A percentile compares a stretch with the other conserved stretches of the same genome.
Evolutionary conservation across 1,140 invertebrate genomes (phyloP).

Genomic region (Venturia canescens): DNA sequence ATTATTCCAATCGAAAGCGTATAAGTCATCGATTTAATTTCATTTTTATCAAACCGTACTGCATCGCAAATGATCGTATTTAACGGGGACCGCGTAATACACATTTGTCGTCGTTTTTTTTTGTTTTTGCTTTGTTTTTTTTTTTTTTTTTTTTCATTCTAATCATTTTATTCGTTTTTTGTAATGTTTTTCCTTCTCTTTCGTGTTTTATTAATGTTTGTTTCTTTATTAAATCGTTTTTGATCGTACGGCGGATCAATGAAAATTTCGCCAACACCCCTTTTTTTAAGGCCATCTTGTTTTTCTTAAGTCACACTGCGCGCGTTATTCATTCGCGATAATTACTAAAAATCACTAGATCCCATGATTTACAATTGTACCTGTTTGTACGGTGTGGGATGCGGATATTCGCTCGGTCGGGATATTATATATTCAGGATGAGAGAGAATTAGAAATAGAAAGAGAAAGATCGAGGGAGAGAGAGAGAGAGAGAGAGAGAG

Average conservation of each 20-base stretch:
- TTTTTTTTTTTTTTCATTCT: neutral
- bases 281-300: slow-evolving; percentile 54
- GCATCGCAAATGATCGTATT: too few relatives aligned
- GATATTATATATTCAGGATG: neutral
- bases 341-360: slow-evolving; percentile 46
- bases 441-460: neutral
- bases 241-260: slow-evolving; percentile 5
- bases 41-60: too few relatives aligned
- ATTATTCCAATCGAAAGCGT: too few relatives aligned
- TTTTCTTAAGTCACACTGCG: slow-evolving; percentile 44
- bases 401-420: too few relatives aligned
- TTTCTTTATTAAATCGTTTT: neutral
- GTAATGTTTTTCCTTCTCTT: too few relatives aligned
- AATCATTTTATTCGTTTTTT: neutral
- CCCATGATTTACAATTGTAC: slow-evolving; percentile 42
- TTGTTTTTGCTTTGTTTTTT: neutral
- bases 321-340: slow-evolving; percentile 33
- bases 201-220: neutral
- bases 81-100: too few relatives aligned
- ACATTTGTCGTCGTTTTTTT: too few relatives aligned
- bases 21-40: too few relatives aligned
- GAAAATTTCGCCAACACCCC: slow-evolving; percentile 33
- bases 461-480: slow-evolving; percentile 10
- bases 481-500: slow-evolving; percentile 1
- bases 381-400: neutral